phyloP scores from a whole-genome alignment of 1,140 invertebrate species.

The Tetramorium parvispinum region DNA sequence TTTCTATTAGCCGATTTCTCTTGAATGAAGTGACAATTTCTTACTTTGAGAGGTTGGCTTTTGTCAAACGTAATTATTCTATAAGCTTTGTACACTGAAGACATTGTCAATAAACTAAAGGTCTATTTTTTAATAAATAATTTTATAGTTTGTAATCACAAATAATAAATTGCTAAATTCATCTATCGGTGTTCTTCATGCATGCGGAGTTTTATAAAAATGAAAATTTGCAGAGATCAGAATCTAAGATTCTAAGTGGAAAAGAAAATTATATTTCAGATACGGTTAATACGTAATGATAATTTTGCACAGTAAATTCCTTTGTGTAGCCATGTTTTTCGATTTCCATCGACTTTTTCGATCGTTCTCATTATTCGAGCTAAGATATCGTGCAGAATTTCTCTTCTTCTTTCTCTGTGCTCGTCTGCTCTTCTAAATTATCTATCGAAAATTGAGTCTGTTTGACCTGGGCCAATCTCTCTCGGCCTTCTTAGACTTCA shows the following conservation, averaged over 20 bases:
- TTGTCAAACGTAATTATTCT: background rate
- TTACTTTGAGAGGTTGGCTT: background rate
- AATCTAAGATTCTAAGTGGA: background rate
- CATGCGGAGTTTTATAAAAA: background rate
- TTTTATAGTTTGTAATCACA: background rate
- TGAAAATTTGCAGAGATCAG: background rate
- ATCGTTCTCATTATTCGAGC: background rate
- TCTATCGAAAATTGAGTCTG: slow-evolving; percentile 54
- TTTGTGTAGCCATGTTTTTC: background rate
- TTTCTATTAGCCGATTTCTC: background rate
- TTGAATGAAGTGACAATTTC: background rate
- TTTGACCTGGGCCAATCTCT: slow-evolving; percentile 42
- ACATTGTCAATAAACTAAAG: background rate
- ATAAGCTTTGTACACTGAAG: background rate
- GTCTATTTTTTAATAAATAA: background rate
- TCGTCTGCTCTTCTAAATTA: slow-evolving; percentile 38
- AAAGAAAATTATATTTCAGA: slow-evolving; percentile 6
- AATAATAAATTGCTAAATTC: background rate
- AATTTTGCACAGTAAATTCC: background rate
- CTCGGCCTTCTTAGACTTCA: slow-evolving; percentile 62
- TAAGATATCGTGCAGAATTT: slow-evolving; percentile 14
- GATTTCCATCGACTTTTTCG: background rate
- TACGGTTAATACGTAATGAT: background rate
- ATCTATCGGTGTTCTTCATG: background rate
- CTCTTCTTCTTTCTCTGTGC: background rate